Base-by-base conservation (phyloP, 37 sponge, comb jelly and placozoan species). In the Chondrilla cf. caribensis region DNA sequence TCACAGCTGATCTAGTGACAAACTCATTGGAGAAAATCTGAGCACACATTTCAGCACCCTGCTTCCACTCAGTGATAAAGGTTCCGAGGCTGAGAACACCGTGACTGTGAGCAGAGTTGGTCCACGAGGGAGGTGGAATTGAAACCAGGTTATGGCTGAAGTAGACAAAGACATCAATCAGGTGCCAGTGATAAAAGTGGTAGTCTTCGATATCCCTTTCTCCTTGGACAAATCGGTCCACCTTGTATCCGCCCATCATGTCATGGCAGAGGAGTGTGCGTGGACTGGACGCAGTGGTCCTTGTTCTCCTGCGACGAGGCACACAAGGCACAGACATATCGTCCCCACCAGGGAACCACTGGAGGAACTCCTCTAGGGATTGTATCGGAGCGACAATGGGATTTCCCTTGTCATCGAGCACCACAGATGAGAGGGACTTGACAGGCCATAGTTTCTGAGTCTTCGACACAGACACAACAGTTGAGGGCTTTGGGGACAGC, bases 81-180 rank as follows among this genome's bases (percentile, higher is more conserved):
- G 96, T 95, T 0, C 93, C 99, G 68, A 98, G 70, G 33, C 72
- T 82, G 38, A 85, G 71, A 3, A 90, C 92, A 2, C 96, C 93
- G 82, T 98, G 79, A 6, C 73, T 67, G 71, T 98, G 99, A 38
- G 99, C 99, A 21, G 86, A 70, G 65, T 98, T 95, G 33, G 90
- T 95, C 99, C 99, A 98, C 9, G 80, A 60, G n/a, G 90, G 85
- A 38, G 99, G 96, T 9, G 99, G 99, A 29, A 98, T 86, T 24
- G 99, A 86, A 51, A 97, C 80, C 33, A 93, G 88, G 83, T 95
- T 95, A 67, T 98, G 99, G 40, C 94, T 93, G 87, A 98, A 98
- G 85, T 98, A 98, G 18, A 98, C 84, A 78, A 98, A 98, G 17
- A 71, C 77, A 22, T 86, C 92, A 0, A 98, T 90, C 54, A 88